A percentile compares a stretch with the other conserved stretches of the same genome.
These are phyloP conservation scores for Gastracanthus pulcherrimus DNA, from an alignment of 2,888 invertebrate species.

Conservation along the genomic window DNA sequence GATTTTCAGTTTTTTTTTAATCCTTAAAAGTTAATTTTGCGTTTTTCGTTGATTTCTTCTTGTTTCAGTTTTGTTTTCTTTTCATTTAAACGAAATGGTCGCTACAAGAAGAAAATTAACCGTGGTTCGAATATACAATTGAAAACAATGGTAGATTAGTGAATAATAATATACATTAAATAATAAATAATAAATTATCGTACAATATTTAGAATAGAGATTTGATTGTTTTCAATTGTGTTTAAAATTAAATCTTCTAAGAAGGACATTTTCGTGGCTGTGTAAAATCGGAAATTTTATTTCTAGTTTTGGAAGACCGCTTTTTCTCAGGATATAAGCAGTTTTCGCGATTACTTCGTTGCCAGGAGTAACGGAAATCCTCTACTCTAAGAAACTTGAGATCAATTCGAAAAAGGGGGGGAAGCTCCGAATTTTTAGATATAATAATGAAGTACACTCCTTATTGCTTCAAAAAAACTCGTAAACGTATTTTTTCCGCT, in stretches of 20 bases:
- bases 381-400: slow-evolving; percentile 35
- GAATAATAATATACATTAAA: neutral
- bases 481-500: neutral
- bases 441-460: slow-evolving; percentile 35
- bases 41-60: slow-evolving; percentile 38
- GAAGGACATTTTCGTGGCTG: neutral
- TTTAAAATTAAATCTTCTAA: neutral
- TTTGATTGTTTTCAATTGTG: slow-evolving; percentile 13
- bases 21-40: slow-evolving; percentile 20
- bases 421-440: slow-evolving; percentile 39
- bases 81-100: neutral
- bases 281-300: neutral
- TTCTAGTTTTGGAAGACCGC: slow-evolving; percentile 39
- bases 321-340: slow-evolving; percentile 3
- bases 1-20: slow-evolving; percentile 24
- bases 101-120: neutral
- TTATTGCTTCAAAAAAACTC: slow-evolving; percentile 42
- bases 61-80: slow-evolving; percentile 9
- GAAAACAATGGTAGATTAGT: neutral
- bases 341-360: neutral
- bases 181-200: slow-evolving; percentile 36
- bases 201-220: neutral
- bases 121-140: neutral
- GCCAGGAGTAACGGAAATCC: slow-evolving; percentile 27
- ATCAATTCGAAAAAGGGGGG: slow-evolving; percentile 29